These are phyloP conservation scores for Crematogaster levior DNA, from an alignment of 2,888 invertebrate species.

Conservation along the genomic window DNA sequence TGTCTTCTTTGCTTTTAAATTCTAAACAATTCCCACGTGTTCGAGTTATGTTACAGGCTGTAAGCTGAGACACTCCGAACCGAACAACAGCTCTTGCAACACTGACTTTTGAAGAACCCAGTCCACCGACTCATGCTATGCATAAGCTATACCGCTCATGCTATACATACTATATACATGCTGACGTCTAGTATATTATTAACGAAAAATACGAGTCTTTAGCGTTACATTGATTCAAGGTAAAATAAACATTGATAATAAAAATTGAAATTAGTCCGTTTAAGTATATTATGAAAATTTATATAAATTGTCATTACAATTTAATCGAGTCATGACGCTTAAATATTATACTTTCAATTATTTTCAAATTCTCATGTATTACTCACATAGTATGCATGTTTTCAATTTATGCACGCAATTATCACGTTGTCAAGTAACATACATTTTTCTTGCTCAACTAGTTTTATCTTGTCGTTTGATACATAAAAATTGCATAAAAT, in stretches of 20 bases:
- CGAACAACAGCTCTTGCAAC: neutral
- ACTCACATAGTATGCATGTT: neutral
- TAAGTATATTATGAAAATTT: too few species aligned
- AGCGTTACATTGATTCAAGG: neutral
- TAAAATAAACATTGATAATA: too few species aligned
- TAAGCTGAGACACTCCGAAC: neutral
- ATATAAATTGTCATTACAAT: neutral
- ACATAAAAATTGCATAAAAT: too few species aligned
- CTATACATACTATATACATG: neutral
- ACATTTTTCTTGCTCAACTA: neutral
- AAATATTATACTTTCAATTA: neutral
- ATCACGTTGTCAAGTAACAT: neutral
- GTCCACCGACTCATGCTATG: neutral
- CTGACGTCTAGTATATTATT: neutral
- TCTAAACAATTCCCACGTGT: neutral
- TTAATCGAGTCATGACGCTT: neutral
- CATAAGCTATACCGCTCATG: neutral
- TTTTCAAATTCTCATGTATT: neutral
- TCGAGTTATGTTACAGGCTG: neutral
- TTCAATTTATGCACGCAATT: neutral
- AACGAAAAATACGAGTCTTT: neutral
- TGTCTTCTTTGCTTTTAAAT: neutral
- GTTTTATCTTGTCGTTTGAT: too few species aligned
- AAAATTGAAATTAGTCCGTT: neutral
- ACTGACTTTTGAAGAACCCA: slow-evolving; percentile 20